A percentile compares a stretch with the other conserved stretches of the same genome.
Evolutionary conservation across 2,797 vertebrate species (phyloP).

Genomic region (Adelosebastes latens): DNA sequence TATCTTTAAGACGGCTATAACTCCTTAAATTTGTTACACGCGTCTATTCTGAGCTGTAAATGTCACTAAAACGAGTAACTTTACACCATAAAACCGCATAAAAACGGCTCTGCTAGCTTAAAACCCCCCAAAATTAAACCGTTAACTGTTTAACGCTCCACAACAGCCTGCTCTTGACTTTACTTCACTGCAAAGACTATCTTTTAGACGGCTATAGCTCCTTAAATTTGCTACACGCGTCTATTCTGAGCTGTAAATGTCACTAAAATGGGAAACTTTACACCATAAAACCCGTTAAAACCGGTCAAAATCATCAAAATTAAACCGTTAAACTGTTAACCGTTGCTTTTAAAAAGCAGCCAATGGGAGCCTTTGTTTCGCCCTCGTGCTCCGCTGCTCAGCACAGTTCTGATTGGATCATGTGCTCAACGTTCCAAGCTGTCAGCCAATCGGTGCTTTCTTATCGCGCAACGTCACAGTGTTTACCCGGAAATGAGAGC

Average conservation of each 20-base stretch:
- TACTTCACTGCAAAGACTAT: not conserved
- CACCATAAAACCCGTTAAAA: too few relatives aligned
- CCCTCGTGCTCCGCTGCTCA: not conserved
- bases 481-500: slow-evolving; percentile 79
- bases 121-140: too few relatives aligned
- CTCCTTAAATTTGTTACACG: not conserved
- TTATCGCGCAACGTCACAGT: slow-evolving; percentile 42
- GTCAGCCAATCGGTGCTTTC: slow-evolving; percentile 55
- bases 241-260: not conserved
- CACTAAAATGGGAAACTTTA: not conserved
- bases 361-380: slow-evolving; percentile 9
- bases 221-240: not conserved
- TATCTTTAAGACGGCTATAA: not conserved
- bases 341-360: not conserved
- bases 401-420: slow-evolving; percentile 55
- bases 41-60: not conserved
- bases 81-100: too few relatives aligned
- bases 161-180: slow-evolving; percentile 43
- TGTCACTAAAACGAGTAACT: too few relatives aligned
- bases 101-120: not conserved
- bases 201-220: not conserved
- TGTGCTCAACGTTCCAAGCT: too few relatives aligned
- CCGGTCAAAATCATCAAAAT: not conserved
- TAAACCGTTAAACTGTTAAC: not conserved
- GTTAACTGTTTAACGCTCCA: not conserved